A percentile compares a stretch with the other conserved stretches of the same genome.
Evolutionary conservation across 2,888 invertebrate species (phyloP).

Genomic region (Drosophila multiciliata): DNA sequence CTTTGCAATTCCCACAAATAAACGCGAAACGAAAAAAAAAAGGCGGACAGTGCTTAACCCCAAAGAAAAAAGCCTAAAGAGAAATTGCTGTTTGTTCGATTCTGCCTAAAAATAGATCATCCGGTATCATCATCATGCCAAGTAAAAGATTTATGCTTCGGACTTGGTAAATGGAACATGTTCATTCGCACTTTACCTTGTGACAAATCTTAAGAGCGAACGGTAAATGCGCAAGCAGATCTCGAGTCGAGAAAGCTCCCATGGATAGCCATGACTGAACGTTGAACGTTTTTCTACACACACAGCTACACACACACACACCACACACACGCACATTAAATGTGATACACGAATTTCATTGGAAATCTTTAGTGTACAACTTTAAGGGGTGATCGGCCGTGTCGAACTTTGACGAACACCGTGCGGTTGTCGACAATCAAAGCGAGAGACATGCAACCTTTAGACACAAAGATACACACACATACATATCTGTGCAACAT

Average conservation of each 20-base stretch:
- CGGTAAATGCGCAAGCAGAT: slow-evolving; percentile 27
- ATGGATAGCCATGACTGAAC: slow-evolving; percentile 23
- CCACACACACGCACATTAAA: slow-evolving; percentile 34
- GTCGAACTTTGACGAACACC: slow-evolving; percentile 62
- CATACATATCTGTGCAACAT: slow-evolving; percentile 29
- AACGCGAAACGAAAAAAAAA: slow-evolving; percentile 12
- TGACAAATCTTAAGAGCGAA: slow-evolving; percentile 39
- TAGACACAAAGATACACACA: slow-evolving; percentile 20
- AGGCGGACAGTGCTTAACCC: slow-evolving; percentile 55
- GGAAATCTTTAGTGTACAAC: slow-evolving; percentile 46
- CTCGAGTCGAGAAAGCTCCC: slow-evolving; percentile 13
- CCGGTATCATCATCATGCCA: slow-evolving; percentile 36
- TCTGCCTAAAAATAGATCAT: slow-evolving; percentile 62
- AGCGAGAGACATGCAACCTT: slow-evolving; percentile 31
- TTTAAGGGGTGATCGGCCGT: slow-evolving; percentile 69
- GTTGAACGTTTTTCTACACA: slow-evolving; percentile 22
- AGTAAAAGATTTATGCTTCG: slow-evolving; percentile 38
- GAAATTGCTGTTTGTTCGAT: slow-evolving; percentile 26
- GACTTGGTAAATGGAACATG: slow-evolving; percentile 22
- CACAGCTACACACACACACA: slow-evolving; percentile 10
- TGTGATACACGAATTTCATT: slow-evolving; percentile 68
- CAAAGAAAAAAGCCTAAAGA: background rate
- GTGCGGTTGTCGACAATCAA: slow-evolving; percentile 61
- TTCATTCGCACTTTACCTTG: slow-evolving; percentile 50
- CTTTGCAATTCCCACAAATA: slow-evolving; percentile 53